Evolutionary conservation across 1,140 invertebrate genomes (phyloP).

Genomic region (Formica selysi): DNA sequence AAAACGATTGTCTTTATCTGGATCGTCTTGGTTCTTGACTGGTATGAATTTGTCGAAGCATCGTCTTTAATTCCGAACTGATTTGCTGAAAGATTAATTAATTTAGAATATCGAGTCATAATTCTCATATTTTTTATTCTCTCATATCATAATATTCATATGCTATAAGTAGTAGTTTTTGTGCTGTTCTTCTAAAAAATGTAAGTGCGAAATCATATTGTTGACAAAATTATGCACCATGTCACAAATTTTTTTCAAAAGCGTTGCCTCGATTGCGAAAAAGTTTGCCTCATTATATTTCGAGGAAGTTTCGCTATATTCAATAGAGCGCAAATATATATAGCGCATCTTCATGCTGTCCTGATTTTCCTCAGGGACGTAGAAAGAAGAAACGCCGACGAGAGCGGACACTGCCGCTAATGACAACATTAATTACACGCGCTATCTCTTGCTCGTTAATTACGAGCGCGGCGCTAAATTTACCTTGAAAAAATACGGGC

Average conservation of each 20-base stretch:
- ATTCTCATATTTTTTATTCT: conserved; percentile 17
- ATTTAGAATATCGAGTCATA: neutral
- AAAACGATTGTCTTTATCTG: conserved; percentile 82
- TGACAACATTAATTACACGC: conserved; percentile 68
- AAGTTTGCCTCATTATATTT: conserved; percentile 45
- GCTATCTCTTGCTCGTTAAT: conserved; percentile 65
- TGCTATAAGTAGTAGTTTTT: neutral
- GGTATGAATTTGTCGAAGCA: neutral
- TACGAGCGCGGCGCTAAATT: conserved; percentile 50
- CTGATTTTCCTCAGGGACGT: conserved; percentile 39
- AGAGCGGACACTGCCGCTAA: conserved; percentile 34
- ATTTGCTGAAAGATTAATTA: neutral
- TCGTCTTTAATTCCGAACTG: neutral
- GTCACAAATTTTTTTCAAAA: conserved; percentile 27
- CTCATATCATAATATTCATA: neutral
- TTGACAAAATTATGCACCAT: conserved; percentile 1
- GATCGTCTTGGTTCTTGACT: conserved; percentile 29
- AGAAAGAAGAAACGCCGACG: conserved; percentile 49
- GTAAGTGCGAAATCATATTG: neutral
- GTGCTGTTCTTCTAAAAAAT: neutral
- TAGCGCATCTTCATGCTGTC: neutral
- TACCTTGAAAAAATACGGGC: conserved; percentile 32
- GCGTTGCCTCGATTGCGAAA: conserved; percentile 19
- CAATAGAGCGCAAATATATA: neutral
- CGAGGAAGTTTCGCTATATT: conserved; percentile 19